Base-by-base conservation (phyloP, 2,113 vertebrate genomes). In the Parus major region DNA sequence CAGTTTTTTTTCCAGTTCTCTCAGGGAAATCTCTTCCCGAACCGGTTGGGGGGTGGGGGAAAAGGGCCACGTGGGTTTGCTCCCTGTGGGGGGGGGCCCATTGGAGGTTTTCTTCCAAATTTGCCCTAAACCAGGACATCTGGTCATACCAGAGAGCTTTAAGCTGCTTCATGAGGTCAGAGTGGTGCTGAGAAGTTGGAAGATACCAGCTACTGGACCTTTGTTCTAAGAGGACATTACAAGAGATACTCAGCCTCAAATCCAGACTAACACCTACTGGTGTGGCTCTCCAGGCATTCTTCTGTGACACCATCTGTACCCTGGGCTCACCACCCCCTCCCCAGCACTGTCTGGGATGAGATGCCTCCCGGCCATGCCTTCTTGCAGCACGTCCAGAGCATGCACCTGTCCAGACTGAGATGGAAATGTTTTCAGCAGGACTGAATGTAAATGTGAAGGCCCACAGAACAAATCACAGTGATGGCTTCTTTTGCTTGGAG, bases 331-430 rank as follows among this genome's bases (percentile, higher is more conserved):
- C 24, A 5, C 3, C 6, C 35, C 1, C 4, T 55, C 18, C 47
- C 28, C 0, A 2, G 4, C 19, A 2, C 29, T 7, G n/a, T 1
- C 56, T 20, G 59, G 71, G 76, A 10, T 16, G 7, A n/a, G 80
- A 20, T 41, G 0, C 42, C 49, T 35, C 70, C 69, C 5, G 19
- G 70, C 35, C 1, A 0, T 9, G 53, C 77, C 39, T 8, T 13
- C 47, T 72, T 1, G 41, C 68, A 22, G 68, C 79, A 27, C 24
- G 27, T 55, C 27, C 80, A 2, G 29, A 28, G 24, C 81, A 53
- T 0, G 0, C 44, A 1, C 0, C 16, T 11, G 59, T 49, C 55
- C 68, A 17, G 28, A 5, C 19, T 2, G 15, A 36, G 90, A 28
- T 2, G 21, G 22, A 35, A 56, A 55, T 20, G 14, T 13, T 65